Evolutionary conservation across 2,888 invertebrate species (phyloP), one percentile per base, ranked within the genome.

Genomic region (Perdita meconis): DNA sequence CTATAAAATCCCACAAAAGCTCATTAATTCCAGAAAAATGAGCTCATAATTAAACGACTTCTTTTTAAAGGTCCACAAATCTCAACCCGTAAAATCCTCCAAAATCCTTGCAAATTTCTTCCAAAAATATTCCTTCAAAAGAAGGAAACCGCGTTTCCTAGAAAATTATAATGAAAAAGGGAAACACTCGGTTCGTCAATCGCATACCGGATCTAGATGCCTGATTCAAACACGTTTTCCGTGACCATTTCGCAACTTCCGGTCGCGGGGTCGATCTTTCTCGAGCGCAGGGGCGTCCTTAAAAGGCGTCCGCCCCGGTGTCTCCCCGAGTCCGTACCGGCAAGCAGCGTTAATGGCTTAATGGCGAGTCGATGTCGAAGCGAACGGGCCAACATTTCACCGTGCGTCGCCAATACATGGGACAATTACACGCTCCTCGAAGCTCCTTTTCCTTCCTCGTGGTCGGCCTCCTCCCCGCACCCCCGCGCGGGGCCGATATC

Each of bases 351-450:
- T 89, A 89, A 89, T 89, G 86, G 85, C 87, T 89, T 90, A 89
- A 90, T 90, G 89, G 89, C 85, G 80, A 88, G 88, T 87, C 87
- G 87, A 86, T 89, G 89, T 88, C 84, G 82, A 78, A 81, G 74
- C 78, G 81, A 83, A 75, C 57, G 71, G 73, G 76, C 26, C 38
- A 53, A 68, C 63, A 68, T 77, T 76, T 86, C 79, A 76, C 67
- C 79, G 44, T 36, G 56, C 61, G 53, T 50, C 61, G 60, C 50
- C 68, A 53, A 55, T 69, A 83, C 69, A 51, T 42, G n/a, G 56
- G 53, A 76, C 76, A 76, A 76, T 76, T 76, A 67, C 67, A 67
- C 76, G 60, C 34, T 51, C 40, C 24, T 44, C 22, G 40, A 3
- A 22, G 70, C 60, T 75, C 16, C 76, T 75, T 61, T 67, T 67